Percentiles rank a stretch among this genome's conserved stretches.
These are phyloP conservation scores for Orchesellides sinensis DNA, from an alignment of 2,888 invertebrate species.

Conservation along the genomic window DNA sequence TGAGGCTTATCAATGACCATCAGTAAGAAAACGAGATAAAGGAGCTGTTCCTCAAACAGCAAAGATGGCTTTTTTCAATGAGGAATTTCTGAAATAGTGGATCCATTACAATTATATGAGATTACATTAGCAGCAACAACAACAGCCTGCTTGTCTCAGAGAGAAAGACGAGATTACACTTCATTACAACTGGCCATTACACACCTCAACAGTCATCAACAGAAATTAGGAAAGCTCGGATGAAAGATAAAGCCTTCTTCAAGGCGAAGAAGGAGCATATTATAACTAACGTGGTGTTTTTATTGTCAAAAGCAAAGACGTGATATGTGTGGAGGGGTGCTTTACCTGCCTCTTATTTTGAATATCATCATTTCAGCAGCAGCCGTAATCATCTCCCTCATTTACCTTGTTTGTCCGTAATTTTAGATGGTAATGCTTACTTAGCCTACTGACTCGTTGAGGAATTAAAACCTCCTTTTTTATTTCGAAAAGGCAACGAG, in stretches of 20 bases:
- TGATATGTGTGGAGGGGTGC: constrained; percentile 32
- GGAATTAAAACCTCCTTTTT: constrained; percentile 13
- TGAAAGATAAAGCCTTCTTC: constrained; percentile 50
- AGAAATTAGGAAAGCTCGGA: no score
- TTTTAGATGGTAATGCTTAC: constrained; percentile 43
- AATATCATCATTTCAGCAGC: constrained; percentile 23
- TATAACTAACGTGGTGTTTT: neutral
- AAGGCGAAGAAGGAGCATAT: constrained; percentile 19
- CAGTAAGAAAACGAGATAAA: neutral
- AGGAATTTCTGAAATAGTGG: constrained; percentile 30
- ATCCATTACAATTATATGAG: constrained; percentile 56
- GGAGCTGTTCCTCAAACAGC: neutral
- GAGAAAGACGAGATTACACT: constrained; percentile 40
- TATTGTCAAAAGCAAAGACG: no score
- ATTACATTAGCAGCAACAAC: constrained; percentile 6
- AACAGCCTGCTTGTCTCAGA: neutral
- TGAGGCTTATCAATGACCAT: constrained; percentile 2
- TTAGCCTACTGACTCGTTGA: constrained; percentile 62
- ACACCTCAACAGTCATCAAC: constrained; percentile 47
- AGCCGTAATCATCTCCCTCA: constrained; percentile 33
- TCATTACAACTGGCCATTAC: constrained; percentile 56
- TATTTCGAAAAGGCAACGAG: constrained; percentile 47
- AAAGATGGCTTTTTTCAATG: neutral
- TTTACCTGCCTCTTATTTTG: constrained; percentile 32
- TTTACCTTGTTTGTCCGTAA: constrained; percentile 43